These are phyloP conservation scores for Hoplodrina blanda DNA, from an alignment of 2,888 invertebrate species.

Conservation along the genomic window DNA sequence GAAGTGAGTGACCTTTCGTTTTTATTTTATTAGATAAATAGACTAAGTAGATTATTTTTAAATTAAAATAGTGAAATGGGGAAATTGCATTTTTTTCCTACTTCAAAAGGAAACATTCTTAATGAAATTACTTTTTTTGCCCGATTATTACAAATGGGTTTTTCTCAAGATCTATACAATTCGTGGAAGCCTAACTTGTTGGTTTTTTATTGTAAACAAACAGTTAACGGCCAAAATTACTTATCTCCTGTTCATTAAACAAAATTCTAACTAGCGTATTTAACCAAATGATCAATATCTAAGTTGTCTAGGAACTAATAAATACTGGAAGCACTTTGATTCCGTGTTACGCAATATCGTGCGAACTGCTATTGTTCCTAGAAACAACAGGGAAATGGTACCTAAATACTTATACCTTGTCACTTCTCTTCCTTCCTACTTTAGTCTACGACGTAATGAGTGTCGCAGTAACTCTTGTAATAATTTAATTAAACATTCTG, in stretches of 20 bases:
- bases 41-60: no score
- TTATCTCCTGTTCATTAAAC: neutral
- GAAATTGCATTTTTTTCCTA: no score
- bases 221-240: no score
- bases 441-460: constrained; percentile 25
- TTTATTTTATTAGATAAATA: no score
- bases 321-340: constrained; percentile 19
- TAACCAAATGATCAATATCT: constrained; percentile 5
- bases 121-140: no score
- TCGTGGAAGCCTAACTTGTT: no score
- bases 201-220: no score
- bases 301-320: constrained; percentile 37
- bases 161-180: no score
- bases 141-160: no score
- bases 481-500: constrained; percentile 30
- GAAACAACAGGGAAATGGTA: constrained; percentile 38
- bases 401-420: neutral
- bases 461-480: constrained; percentile 39
- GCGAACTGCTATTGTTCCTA: constrained; percentile 36
- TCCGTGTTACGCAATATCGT: constrained; percentile 38
- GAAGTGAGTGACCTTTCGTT: no score
- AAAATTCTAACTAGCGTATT: neutral
- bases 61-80: neutral
- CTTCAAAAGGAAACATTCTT: no score
- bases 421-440: constrained; percentile 52